Evolutionary conservation across 2,888 invertebrate genomes (phyloP).

Genomic region (Parnassius glacialis): DNA sequence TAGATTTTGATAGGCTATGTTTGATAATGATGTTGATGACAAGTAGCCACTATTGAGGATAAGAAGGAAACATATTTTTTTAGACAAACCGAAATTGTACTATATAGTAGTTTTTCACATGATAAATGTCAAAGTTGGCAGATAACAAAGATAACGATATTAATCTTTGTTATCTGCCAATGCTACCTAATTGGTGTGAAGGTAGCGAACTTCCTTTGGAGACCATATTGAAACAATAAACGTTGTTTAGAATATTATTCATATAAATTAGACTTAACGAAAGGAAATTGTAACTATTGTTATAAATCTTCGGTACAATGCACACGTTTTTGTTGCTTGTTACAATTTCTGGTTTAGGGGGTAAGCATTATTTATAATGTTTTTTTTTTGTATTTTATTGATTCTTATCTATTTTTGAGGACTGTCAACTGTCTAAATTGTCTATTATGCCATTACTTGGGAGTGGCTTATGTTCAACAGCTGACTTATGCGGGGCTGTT

Average conservation of each 20-base stretch:
- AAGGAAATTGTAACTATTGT: not conserved
- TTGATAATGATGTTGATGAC: no score
- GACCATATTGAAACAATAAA: conserved; percentile 1
- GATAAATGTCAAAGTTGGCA: no score
- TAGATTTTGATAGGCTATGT: no score
- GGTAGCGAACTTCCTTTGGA: conserved; percentile 2
- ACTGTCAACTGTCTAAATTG: no score
- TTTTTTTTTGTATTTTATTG: not conserved
- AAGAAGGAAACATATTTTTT: no score
- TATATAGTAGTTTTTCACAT: no score
- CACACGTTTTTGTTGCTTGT: conserved; percentile 3
- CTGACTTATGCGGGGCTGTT: no score
- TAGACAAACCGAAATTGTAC: no score
- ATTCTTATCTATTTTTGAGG: not conserved
- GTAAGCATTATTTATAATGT: conserved; percentile 8
- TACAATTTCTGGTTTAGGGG: conserved; percentile 1
- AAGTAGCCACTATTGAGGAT: no score
- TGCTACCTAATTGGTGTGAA: conserved; percentile 18
- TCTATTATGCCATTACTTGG: no score
- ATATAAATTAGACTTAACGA: conserved; percentile 13
- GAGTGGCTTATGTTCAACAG: no score
- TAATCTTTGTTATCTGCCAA: conserved; percentile 11
- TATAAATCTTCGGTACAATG: conserved; percentile 1
- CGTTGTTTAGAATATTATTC: not conserved
- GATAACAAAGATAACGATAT: no score